phyloP scores from a whole-genome alignment of 2,888 invertebrate species.

The Loripinus fragilis region DNA sequence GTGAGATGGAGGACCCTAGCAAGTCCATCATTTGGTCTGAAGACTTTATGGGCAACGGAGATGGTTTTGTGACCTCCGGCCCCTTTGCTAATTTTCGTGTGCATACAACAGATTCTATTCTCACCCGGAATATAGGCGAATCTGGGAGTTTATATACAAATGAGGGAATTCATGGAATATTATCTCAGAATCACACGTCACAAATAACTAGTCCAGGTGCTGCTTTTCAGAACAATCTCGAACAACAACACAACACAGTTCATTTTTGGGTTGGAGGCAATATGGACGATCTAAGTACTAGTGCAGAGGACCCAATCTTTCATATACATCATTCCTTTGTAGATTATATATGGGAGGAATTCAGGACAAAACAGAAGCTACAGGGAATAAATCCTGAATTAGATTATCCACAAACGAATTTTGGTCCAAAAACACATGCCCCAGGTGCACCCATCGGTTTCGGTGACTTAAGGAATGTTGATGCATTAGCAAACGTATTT shows the following conservation, averaged over 20 bases:
- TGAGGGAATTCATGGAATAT: conserved; percentile 49
- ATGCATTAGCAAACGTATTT: conserved; percentile 56
- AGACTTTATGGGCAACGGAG: conserved; percentile 59
- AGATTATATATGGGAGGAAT: conserved; percentile 63
- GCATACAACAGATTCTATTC: conserved; percentile 39
- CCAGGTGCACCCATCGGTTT: conserved; percentile 51
- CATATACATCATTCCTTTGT: conserved; percentile 62
- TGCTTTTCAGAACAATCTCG: conserved; percentile 47
- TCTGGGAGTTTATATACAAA: conserved; percentile 57
- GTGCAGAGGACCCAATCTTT: conserved; percentile 63
- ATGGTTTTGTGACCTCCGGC: conserved; percentile 61
- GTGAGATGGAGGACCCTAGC: conserved; percentile 58
- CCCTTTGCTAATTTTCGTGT: conserved; percentile 58
- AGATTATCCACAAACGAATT: conserved; percentile 49
- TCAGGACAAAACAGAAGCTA: conserved; percentile 52
- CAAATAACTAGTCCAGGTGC: conserved; percentile 54
- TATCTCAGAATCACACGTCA: conserved; percentile 50
- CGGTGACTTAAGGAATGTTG: conserved; percentile 55
- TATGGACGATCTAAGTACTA: conserved; percentile 60
- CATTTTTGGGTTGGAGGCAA: conserved; percentile 64
- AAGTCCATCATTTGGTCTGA: conserved; percentile 61
- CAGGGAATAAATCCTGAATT: conserved; percentile 50
- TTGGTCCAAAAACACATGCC: conserved; percentile 42
- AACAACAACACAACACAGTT: conserved; percentile 56
- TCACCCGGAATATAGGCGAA: conserved; percentile 55